Evolutionary conservation across 2,113 vertebrate species (phyloP).

Genomic region (Emberiza fucata): DNA sequence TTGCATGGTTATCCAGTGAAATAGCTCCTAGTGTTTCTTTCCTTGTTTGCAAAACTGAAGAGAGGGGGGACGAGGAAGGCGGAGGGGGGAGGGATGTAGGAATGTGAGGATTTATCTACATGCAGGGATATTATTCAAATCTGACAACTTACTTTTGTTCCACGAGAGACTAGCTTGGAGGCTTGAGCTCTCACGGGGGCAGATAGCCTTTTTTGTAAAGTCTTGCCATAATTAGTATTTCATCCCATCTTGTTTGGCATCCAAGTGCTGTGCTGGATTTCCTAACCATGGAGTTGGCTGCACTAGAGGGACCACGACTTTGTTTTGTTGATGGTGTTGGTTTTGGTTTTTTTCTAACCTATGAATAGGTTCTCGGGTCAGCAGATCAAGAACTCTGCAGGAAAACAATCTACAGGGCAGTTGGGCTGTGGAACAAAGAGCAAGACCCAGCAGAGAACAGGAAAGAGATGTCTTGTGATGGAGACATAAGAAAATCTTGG

Average conservation of each 20-base stretch:
- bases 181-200: constrained; percentile 35
- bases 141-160: constrained; percentile 70
- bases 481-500: background rate
- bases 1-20: constrained; percentile 71
- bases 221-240: constrained; percentile 62
- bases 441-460: background rate
- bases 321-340: background rate
- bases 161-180: constrained; percentile 57
- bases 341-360: background rate
- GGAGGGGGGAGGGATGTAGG: background rate
- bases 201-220: constrained; percentile 43
- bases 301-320: background rate
- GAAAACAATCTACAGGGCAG: background rate
- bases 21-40: constrained; percentile 71
- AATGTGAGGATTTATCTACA: constrained; percentile 57
- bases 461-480: background rate
- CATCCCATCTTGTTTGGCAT: constrained; percentile 11
- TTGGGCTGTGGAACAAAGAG: background rate
- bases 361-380: background rate
- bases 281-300: background rate
- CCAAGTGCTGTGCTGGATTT: background rate
- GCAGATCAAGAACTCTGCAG: background rate
- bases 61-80: background rate
- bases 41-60: constrained; percentile 66
- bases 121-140: constrained; percentile 71